These are phyloP conservation scores for Melinaea menophilus DNA, from an alignment of 2,888 invertebrate species.

Conservation along the genomic window DNA sequence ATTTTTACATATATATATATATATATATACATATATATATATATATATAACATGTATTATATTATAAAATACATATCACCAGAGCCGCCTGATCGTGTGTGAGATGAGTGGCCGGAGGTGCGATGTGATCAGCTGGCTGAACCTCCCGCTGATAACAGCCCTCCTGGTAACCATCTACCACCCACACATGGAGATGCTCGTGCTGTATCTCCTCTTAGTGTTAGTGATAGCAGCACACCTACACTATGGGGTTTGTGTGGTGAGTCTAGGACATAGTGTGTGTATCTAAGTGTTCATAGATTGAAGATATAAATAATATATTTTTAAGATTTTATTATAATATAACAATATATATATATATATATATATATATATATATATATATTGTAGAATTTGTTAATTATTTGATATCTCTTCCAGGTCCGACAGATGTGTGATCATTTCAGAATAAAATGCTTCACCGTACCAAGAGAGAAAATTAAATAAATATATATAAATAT, in stretches of 20 bases:
- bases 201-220: conserved; percentile 84
- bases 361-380: not conserved
- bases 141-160: conserved; percentile 81
- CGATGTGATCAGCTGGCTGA: conserved; percentile 88
- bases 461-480: conserved; percentile 52
- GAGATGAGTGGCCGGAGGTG: conserved; percentile 97
- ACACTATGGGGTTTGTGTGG: conserved; percentile 96
- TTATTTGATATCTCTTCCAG: conserved; percentile 62
- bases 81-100: conserved; percentile 97
- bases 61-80: conserved; percentile 33
- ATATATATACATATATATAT: no score
- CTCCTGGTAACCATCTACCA: conserved; percentile 71
- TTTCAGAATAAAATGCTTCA: conserved; percentile 91
- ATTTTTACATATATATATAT: no score
- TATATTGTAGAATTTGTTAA: not conserved
- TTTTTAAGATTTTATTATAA: not conserved
- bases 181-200: conserved; percentile 79
- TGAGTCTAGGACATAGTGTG: conserved; percentile 72
- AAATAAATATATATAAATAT: conserved; percentile 36
- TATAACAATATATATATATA: not conserved
- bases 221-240: conserved; percentile 87
- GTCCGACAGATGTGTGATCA: conserved; percentile 95
- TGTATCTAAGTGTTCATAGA: no score
- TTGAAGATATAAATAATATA: no score
- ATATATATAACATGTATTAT: no score